Evolutionary conservation across 2,797 vertebrate species (phyloP), one percentile per base, ranked within the genome.

Genomic region (Octomys mimax): DNA sequence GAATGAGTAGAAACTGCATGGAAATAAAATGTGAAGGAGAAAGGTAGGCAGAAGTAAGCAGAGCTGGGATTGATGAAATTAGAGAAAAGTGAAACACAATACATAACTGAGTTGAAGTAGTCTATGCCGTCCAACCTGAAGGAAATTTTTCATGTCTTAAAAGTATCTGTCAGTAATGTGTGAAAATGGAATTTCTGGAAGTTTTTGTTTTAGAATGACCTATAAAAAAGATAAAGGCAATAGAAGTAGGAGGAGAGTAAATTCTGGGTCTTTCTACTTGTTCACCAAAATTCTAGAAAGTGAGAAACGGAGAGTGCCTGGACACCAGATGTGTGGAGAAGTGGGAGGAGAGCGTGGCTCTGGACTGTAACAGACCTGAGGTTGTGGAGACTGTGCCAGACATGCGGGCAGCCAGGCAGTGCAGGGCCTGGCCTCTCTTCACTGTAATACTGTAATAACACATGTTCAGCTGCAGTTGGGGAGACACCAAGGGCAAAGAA

Each of bases 271-370:
- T 91, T 91, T 77, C 42, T 70, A 64, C 19, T 83, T 82, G 39
- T 61, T 80, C 8, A 6, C 4, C 46, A 13, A 46, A 87, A 28
- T 61, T 92, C 52, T 87, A 75, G 77, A 82, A 70, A 36, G 68
- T 39, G 73, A 81, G 82, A 64, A 86, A 52, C n/a, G 68, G 18
- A 49, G 84, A 71, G 5, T 39, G 31, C 11, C 46, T 59, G 24
- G 54, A 42, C 57, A 68, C 31, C 28, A 10, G 42, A 36, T 68
- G 28, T 39, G 66, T 16, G 13, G 33, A 36, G 22, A 31, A 6
- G 4, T 24, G 42, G 33, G 64, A 16, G 33, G 54, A 39, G 6
- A n/a, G 6, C 3, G 0, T 8, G 7, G 5, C 1, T 5, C 4
- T 70, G 68, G n/a, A 94, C 5, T 6, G 19, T 66, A 39, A 26